Evolutionary conservation across 2,888 invertebrate genomes (phyloP).

Genomic region (Panopea generosa): DNA sequence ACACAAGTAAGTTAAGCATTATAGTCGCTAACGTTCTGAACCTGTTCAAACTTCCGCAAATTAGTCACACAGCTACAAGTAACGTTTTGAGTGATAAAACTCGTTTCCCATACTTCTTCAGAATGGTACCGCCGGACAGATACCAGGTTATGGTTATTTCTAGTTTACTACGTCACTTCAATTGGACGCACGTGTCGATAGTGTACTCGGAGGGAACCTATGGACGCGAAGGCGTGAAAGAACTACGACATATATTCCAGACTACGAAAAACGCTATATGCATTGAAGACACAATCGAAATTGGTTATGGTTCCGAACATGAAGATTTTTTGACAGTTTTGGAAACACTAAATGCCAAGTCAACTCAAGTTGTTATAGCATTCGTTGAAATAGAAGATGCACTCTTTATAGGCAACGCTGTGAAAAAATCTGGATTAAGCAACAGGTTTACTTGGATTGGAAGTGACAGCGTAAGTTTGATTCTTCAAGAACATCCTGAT

Average conservation of each 20-base stretch:
- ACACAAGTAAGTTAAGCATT: conserved; percentile 76
- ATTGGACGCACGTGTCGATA: conserved; percentile 93
- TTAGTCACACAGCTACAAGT: conserved; percentile 77
- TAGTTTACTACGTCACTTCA: conserved; percentile 82
- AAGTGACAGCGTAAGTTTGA: conserved; percentile 73
- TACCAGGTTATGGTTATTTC: conserved; percentile 77
- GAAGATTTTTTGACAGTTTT: conserved; percentile 33
- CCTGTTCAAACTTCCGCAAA: conserved; percentile 75
- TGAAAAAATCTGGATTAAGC: conserved; percentile 51
- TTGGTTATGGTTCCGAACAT: conserved; percentile 32
- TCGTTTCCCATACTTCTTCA: conserved; percentile 77
- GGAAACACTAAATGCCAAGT: conserved; percentile 12
- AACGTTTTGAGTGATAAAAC: conserved; percentile 78
- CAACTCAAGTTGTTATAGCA: conserved; percentile 74
- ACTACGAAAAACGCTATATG: conserved; percentile 55
- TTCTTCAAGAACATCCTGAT: conserved; percentile 50
- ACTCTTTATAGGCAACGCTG: conserved; percentile 62
- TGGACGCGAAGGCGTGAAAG: conserved; percentile 74
- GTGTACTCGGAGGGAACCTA: conserved; percentile 89
- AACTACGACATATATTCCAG: conserved; percentile 44
- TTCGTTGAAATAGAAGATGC: conserved; percentile 77
- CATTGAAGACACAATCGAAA: conserved; percentile 70
- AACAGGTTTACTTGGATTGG: conserved; percentile 81
- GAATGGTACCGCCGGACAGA: conserved; percentile 80
- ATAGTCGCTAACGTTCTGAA: conserved; percentile 76